These are phyloP conservation scores for Argynnis bischoffii DNA, from an alignment of 2,888 invertebrate species.

Conservation along the genomic window DNA sequence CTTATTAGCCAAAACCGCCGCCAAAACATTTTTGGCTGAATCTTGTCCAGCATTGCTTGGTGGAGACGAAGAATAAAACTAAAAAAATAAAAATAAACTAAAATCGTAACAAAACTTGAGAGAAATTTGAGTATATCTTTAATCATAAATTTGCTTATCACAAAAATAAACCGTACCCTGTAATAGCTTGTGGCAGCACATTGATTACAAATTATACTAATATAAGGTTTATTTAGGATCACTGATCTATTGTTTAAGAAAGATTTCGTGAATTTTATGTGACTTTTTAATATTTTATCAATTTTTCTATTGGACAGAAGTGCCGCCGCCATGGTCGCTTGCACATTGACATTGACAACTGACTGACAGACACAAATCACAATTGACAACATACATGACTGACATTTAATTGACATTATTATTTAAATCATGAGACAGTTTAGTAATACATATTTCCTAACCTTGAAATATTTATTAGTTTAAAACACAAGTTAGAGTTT, in stretches of 20 bases:
- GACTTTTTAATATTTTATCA: slow-evolving; percentile 64
- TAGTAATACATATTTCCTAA: too few species aligned
- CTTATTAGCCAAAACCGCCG: slow-evolving; percentile 76
- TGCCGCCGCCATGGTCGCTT: slow-evolving; percentile 69
- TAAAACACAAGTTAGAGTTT: too few species aligned
- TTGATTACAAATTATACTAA: slow-evolving; percentile 61
- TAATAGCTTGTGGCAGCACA: slow-evolving; percentile 62
- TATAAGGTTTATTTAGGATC: slow-evolving; percentile 61
- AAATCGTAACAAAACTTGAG: neutral
- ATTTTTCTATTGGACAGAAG: slow-evolving; percentile 69
- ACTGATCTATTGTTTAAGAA: slow-evolving; percentile 50
- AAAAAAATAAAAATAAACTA: slow-evolving; percentile 42
- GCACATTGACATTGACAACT: slow-evolving; percentile 29
- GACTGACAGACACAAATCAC: too few species aligned
- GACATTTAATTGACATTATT: too few species aligned
- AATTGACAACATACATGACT: too few species aligned
- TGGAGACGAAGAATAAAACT: slow-evolving; percentile 63
- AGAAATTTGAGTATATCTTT: neutral
- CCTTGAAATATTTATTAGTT: too few species aligned
- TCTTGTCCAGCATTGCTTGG: slow-evolving; percentile 56
- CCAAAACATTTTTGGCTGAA: slow-evolving; percentile 76
- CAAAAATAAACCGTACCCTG: slow-evolving; percentile 56
- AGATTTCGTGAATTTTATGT: slow-evolving; percentile 60
- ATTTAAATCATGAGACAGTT: too few species aligned
- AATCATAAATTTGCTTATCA: slow-evolving; percentile 13